Percentiles rank a stretch among this genome's conserved stretches.
Evolutionary conservation across 2,113 vertebrate species (phyloP).

Genomic region (Paracanthobrama guichenoti): DNA sequence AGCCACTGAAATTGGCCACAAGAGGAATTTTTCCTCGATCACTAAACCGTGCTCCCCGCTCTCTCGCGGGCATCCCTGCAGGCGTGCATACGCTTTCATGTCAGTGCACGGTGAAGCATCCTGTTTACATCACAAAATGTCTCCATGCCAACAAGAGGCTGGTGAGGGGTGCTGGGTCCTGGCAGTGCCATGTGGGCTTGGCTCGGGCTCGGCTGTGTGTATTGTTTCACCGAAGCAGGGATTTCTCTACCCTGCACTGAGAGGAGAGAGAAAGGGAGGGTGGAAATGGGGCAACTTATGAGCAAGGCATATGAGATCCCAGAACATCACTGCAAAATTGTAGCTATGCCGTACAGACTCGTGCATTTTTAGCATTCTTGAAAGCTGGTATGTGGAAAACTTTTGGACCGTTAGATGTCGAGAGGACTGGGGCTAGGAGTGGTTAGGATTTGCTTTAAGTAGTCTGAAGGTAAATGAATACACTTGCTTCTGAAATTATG

Average conservation of each 20-base stretch:
- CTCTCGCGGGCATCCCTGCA: not conserved
- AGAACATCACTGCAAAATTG: conserved; percentile 33
- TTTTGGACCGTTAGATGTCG: not conserved
- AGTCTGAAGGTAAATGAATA: not conserved
- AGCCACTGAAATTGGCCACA: conserved; percentile 22
- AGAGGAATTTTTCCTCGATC: conserved; percentile 17
- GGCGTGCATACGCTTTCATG: conserved; percentile 32
- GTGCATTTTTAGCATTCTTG: conserved; percentile 37
- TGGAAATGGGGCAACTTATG: not conserved
- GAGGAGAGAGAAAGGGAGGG: conserved; percentile 19
- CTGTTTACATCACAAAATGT: conserved; percentile 55
- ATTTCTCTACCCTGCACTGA: conserved; percentile 61
- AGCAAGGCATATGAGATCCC: not conserved
- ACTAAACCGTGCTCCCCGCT: not conserved
- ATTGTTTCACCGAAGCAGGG: conserved; percentile 55
- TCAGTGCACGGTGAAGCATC: conserved; percentile 41
- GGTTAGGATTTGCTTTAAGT: not conserved
- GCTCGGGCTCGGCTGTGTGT: conserved; percentile 47
- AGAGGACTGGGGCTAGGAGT: conserved; percentile 10
- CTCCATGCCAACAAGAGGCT: conserved; percentile 45
- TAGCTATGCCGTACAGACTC: not conserved
- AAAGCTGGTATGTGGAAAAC: conserved; percentile 33
- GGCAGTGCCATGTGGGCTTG: conserved; percentile 63
- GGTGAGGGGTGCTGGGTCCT: conserved; percentile 52
- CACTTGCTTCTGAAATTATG: not conserved